Conservation (phyloP, 2,888 invertebrate species). For the Nomada flava region DNA sequence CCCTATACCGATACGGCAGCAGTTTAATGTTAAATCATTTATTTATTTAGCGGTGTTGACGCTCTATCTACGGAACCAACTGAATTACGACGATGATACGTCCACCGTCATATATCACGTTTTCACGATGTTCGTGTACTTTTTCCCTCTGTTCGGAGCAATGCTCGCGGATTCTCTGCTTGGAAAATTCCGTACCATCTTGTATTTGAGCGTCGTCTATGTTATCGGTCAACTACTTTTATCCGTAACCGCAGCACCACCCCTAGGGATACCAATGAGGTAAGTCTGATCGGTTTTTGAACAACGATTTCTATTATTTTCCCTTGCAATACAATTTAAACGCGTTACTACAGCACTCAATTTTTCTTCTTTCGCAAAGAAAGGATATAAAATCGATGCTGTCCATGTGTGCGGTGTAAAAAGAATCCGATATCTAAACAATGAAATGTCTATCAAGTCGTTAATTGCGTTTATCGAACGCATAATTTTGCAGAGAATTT, state of each 20-base stretch:
- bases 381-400: too few species aligned
- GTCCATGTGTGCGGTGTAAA: too few species aligned
- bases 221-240: slow-evolving; percentile 92
- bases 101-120: slow-evolving; percentile 95
- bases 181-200: slow-evolving; percentile 95
- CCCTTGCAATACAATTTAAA: not conserved
- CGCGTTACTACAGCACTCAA: too few species aligned
- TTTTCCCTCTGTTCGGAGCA: slow-evolving; percentile 95
- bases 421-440: not conserved
- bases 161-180: slow-evolving; percentile 96
- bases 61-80: slow-evolving; percentile 92
- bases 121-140: slow-evolving; percentile 95
- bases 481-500: slow-evolving; percentile 84
- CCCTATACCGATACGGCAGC: too few species aligned
- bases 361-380: too few species aligned
- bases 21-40: slow-evolving; percentile 10
- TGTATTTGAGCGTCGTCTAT: slow-evolving; percentile 95
- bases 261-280: slow-evolving; percentile 87
- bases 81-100: slow-evolving; percentile 89
- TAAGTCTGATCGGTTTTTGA: slow-evolving; percentile 68
- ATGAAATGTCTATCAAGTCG: not conserved
- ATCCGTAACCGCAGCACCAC: slow-evolving; percentile 88
- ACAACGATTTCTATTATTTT: not conserved
- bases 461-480: not conserved
- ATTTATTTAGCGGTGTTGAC: slow-evolving; percentile 93